A percentile compares a stretch with the other conserved stretches of the same genome.
Conservation (phyloP, 2,113 vertebrate genomes). For the Isurus oxyrinchus region DNA sequence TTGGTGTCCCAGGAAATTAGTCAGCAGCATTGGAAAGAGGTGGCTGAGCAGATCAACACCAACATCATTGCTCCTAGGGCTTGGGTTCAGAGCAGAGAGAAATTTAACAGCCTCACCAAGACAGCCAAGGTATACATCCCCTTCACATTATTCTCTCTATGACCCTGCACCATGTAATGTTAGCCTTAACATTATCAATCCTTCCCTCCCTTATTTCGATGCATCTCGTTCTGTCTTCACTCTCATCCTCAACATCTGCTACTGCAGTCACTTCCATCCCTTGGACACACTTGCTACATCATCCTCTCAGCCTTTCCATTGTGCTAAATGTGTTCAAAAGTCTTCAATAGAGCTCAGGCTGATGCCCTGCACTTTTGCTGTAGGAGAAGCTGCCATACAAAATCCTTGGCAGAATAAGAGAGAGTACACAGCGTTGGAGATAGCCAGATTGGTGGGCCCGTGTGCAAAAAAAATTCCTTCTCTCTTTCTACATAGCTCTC, state of each 20-base stretch:
- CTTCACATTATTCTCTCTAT: not conserved
- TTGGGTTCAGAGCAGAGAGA: not conserved
- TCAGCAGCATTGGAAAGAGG: not conserved
- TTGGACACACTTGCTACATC: not conserved
- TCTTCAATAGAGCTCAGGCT: not conserved
- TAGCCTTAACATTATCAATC: not conserved
- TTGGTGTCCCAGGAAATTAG: not conserved
- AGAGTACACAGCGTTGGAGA: not conserved
- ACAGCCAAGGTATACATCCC: not conserved
- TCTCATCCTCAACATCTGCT: not conserved
- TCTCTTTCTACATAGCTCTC: not conserved
- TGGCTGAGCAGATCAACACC: not conserved
- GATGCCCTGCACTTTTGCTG: not conserved
- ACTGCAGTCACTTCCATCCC: not conserved
- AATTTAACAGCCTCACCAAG: not conserved
- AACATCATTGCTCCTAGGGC: not conserved
- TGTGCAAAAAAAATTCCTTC: not conserved
- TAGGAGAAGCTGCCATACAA: not conserved
- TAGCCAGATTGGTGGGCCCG: not conserved
- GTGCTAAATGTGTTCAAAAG: not conserved
- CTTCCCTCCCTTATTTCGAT: not conserved
- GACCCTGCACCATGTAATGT: not conserved
- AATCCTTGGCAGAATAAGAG: not conserved
- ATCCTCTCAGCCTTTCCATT: not conserved
- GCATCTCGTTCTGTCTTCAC: not conserved